phyloP scores from a whole-genome alignment of 2,888 invertebrate species.

The Tenthredo mesomela region DNA sequence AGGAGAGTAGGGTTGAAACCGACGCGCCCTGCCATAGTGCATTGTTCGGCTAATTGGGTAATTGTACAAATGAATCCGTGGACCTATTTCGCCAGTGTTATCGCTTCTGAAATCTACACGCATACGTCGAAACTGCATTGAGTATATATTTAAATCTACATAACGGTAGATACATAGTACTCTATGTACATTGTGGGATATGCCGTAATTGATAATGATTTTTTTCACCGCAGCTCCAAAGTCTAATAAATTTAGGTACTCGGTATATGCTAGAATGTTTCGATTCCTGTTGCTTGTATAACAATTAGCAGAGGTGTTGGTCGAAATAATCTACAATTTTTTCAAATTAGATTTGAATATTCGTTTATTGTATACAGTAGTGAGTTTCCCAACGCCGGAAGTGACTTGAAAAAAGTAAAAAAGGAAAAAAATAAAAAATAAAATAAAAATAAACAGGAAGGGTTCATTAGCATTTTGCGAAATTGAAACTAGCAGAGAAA shows the following conservation, averaged over 20 bases:
- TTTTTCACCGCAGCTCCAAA: background rate
- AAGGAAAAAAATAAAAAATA: background rate
- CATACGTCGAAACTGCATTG: background rate
- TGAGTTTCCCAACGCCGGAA: background rate
- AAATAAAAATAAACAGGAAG: background rate
- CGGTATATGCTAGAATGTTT: background rate
- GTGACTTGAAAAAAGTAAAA: background rate
- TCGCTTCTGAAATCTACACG: constrained; percentile 18
- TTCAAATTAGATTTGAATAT: background rate
- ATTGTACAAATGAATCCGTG: constrained; percentile 43
- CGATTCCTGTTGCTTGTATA: background rate
- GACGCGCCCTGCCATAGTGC: constrained; percentile 2
- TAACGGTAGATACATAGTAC: background rate
- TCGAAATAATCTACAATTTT: background rate
- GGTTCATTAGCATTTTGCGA: background rate
- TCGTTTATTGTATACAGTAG: background rate
- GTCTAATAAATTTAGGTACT: background rate
- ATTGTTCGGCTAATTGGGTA: constrained; percentile 47
- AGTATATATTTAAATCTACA: background rate
- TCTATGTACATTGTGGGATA: background rate
- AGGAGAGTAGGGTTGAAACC: constrained; percentile 28
- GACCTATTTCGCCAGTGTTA: constrained; percentile 27
- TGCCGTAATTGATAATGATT: background rate
- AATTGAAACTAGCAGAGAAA: background rate
- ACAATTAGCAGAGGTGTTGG: background rate